These are phyloP conservation scores for Atta texana DNA, from an alignment of 1,140 invertebrate species.

Conservation along the genomic window DNA sequence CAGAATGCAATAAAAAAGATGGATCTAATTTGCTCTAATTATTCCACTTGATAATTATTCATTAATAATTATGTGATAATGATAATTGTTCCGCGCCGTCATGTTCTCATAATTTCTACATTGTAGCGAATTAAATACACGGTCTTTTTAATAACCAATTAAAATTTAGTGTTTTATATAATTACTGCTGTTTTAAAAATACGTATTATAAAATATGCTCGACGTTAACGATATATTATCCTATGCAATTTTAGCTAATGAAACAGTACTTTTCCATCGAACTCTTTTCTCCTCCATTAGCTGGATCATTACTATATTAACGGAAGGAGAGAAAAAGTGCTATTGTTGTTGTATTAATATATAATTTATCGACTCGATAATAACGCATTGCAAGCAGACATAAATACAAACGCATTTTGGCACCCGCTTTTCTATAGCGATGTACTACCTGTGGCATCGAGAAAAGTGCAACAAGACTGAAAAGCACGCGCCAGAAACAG, in stretches of 20 bases:
- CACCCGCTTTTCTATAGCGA: slow-evolving; percentile 63
- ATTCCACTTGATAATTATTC: slow-evolving; percentile 48
- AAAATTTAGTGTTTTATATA: slow-evolving; percentile 49
- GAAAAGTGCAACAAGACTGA: slow-evolving; percentile 68
- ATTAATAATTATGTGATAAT: slow-evolving; percentile 57
- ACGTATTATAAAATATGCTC: slow-evolving; percentile 24
- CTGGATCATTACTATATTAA: slow-evolving; percentile 39
- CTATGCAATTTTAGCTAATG: slow-evolving; percentile 43
- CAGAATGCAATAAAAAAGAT: slow-evolving; percentile 33
- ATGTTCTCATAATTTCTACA: slow-evolving; percentile 58
- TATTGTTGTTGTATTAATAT: slow-evolving; percentile 46
- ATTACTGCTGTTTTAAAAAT: slow-evolving; percentile 29
- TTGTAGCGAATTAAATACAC: slow-evolving; percentile 36
- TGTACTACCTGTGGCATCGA: slow-evolving; percentile 74
- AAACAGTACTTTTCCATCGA: slow-evolving; percentile 23
- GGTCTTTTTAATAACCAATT: slow-evolving; percentile 56
- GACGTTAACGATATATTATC: slow-evolving; percentile 38
- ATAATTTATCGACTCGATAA: slow-evolving; percentile 38
- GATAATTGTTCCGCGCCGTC: slow-evolving; percentile 50
- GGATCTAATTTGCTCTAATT: slow-evolving; percentile 47
- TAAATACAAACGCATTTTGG: slow-evolving; percentile 29
- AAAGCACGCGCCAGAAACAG: slow-evolving; percentile 70
- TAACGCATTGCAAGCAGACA: slow-evolving; percentile 39
- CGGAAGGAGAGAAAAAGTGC: neutral
- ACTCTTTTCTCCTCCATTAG: slow-evolving; percentile 50